Conservation (phyloP, 1,140 invertebrate species). For the Aphelenchoides fujianensis region DNA sequence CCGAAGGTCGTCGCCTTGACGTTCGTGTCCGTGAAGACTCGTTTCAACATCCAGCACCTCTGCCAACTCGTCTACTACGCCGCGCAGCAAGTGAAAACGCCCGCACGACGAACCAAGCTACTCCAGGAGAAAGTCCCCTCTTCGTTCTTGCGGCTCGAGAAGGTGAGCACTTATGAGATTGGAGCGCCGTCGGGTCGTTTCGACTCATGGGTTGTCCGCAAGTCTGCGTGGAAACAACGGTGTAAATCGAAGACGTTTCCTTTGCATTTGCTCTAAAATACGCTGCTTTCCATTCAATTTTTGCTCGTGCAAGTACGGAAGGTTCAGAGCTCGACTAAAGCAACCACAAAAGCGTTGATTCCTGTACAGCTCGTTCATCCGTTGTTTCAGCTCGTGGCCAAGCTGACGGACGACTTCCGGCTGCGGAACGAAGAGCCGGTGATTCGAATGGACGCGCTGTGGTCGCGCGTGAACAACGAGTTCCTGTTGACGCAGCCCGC, state of each 20-base stretch:
- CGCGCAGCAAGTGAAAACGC: conserved; percentile 26
- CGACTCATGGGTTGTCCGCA: too few species aligned
- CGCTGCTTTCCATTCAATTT: too few species aligned
- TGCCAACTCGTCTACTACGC: conserved; percentile 85
- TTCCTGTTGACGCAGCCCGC: not conserved
- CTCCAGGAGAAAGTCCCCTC: conserved; percentile 91
- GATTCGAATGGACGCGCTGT: conserved; percentile 79
- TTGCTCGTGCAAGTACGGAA: too few species aligned
- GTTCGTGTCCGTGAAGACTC: conserved; percentile 81
- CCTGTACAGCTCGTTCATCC: too few species aligned
- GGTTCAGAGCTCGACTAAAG: too few species aligned
- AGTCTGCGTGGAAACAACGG: too few species aligned
- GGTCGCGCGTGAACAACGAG: conserved; percentile 69
- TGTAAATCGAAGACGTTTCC: too few species aligned
- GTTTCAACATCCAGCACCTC: conserved; percentile 83
- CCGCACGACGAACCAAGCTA: conserved; percentile 62
- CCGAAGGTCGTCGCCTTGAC: conserved; percentile 88
- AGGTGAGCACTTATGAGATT: conserved; percentile 66
- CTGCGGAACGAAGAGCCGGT: conserved; percentile 77
- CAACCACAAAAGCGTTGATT: too few species aligned
- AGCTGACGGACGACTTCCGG: conserved; percentile 65
- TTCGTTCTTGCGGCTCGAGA: conserved; percentile 87
- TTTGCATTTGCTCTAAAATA: too few species aligned
- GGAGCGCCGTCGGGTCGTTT: too few species aligned
- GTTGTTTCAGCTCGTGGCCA: conserved; percentile 33